phyloP scores from a whole-genome alignment of 2,113 vertebrate genomes.

The Tupaia chinensis region DNA sequence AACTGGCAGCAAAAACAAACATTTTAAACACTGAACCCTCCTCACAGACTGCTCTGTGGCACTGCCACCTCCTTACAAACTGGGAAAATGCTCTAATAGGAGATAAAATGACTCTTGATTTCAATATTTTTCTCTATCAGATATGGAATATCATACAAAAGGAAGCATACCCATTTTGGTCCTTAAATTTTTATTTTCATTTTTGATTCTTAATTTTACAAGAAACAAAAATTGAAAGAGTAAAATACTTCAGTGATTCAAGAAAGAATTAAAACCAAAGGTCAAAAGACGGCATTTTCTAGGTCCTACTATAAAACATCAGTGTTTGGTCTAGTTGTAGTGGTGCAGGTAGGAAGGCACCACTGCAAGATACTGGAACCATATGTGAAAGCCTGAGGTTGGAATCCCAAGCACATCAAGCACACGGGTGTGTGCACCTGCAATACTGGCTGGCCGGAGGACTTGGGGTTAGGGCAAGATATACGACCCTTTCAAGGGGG shows the following conservation, averaged over 20 bases:
- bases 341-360: too few species aligned
- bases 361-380: too few species aligned
- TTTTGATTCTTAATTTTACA: constrained; percentile 31
- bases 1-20: neutral
- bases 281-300: neutral
- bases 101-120: constrained; percentile 19
- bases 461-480: too few species aligned
- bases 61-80: constrained; percentile 22
- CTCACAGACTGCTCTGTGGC: constrained; percentile 53
- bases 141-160: constrained; percentile 35
- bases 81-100: neutral
- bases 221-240: constrained; percentile 9
- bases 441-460: too few species aligned
- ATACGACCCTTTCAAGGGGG: too few species aligned
- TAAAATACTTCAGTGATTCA: constrained; percentile 4
- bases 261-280: constrained; percentile 18
- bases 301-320: neutral
- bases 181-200: neutral
- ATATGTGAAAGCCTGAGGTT: too few species aligned
- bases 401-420: too few species aligned
- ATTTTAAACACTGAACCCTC: constrained; percentile 64
- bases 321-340: too few species aligned
- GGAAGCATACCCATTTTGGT: neutral
- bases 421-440: too few species aligned
- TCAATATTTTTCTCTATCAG: neutral